Evolutionary conservation across 2,888 invertebrate species (phyloP).

Genomic region (Ophion ventricosus): DNA sequence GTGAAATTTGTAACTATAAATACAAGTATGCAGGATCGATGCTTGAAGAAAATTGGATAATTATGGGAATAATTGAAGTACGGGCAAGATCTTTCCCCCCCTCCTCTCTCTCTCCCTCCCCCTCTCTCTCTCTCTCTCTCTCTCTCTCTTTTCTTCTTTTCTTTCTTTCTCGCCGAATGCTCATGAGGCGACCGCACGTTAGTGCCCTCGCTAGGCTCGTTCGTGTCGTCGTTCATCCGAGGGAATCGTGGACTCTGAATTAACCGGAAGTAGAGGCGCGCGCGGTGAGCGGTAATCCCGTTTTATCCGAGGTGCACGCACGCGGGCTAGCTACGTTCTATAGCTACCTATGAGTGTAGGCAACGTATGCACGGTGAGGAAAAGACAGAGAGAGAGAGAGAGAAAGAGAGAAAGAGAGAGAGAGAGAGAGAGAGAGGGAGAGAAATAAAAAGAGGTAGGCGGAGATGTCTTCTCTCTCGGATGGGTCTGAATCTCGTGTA

Average conservation of each 20-base stretch:
- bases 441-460: not conserved
- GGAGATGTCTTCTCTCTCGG: slow-evolving; percentile 24
- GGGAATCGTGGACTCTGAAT: slow-evolving; percentile 64
- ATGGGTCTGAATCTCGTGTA: slow-evolving; percentile 29
- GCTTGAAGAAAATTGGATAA: not conserved
- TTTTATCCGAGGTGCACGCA: slow-evolving; percentile 62
- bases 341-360: slow-evolving; percentile 18
- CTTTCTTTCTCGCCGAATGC: not conserved
- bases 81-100: too few species aligned
- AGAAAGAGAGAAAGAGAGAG: not conserved
- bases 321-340: slow-evolving; percentile 25
- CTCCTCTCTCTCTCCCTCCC: too few species aligned
- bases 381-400: slow-evolving; percentile 3
- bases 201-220: slow-evolving; percentile 41
- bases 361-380: not conserved
- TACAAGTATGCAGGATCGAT: not conserved
- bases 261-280: slow-evolving; percentile 64
- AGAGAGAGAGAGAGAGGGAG: not conserved
- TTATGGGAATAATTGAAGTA: too few species aligned
- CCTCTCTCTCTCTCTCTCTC: not conserved
- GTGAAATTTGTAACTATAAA: too few species aligned
- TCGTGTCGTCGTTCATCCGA: slow-evolving; percentile 56
- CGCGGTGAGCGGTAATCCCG: slow-evolving; percentile 64
- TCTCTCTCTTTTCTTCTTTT: not conserved
- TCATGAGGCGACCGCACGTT: slow-evolving; percentile 33